Conservation (phyloP, 30 jellyfish, hydroid and myxozoan genomes). For the Sanderia malayensis region DNA sequence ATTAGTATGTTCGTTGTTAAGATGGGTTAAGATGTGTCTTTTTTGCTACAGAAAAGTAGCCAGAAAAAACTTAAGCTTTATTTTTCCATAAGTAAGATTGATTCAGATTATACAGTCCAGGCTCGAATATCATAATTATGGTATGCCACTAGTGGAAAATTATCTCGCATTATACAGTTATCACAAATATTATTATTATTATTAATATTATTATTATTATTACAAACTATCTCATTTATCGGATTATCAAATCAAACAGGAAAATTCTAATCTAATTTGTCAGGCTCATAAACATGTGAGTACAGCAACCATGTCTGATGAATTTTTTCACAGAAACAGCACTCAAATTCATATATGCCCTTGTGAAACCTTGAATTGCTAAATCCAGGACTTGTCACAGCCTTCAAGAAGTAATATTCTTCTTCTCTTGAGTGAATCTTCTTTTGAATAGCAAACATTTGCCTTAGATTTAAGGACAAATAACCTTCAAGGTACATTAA, state of each 20-base stretch:
- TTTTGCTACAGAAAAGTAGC: no score
- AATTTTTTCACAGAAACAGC: neutral
- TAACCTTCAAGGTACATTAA: neutral
- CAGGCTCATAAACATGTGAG: slow-evolving; percentile 1
- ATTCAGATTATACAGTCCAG: neutral
- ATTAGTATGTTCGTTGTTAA: no score
- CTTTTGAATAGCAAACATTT: neutral
- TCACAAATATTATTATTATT: neutral
- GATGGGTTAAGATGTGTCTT: no score
- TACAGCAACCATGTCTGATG: neutral
- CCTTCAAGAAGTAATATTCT: neutral
- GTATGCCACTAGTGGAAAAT: neutral
- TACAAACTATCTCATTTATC: neutral
- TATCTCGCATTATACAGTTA: neutral
- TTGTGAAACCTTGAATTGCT: neutral
- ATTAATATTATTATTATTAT: no score
- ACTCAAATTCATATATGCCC: neutral
- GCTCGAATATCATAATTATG: neutral
- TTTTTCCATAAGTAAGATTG: no score
- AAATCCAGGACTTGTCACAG: neutral
- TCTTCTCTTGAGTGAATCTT: neutral
- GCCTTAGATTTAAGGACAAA: neutral
- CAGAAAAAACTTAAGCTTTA: no score
- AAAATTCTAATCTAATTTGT: neutral
- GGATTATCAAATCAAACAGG: neutral